A percentile compares a stretch with the other conserved stretches of the same genome.
phyloP scores from a whole-genome alignment of 1,140 invertebrate genomes.

The Calycopis cecrops region DNA sequence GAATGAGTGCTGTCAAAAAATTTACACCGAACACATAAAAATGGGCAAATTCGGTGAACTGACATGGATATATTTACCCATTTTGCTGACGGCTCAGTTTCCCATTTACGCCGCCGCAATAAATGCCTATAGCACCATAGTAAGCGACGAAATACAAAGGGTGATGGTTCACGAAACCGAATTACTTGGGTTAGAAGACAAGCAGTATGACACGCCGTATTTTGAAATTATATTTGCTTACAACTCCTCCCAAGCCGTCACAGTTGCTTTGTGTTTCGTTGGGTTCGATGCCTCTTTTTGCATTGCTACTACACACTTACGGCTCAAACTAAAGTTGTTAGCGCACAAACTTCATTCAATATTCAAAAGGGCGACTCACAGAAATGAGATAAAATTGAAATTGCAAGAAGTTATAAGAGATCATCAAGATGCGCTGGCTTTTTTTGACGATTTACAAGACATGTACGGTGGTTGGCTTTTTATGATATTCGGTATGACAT shows the following conservation, averaged over 20 bases:
- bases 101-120: slow-evolving; percentile 37
- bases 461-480: slow-evolving; percentile 51
- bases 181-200: slow-evolving; percentile 42
- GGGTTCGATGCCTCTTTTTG: slow-evolving; percentile 57
- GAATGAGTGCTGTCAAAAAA: slow-evolving; percentile 39
- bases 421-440: slow-evolving; percentile 42
- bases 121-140: slow-evolving; percentile 39
- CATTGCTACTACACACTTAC: slow-evolving; percentile 47
- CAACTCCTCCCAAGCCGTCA: slow-evolving; percentile 35
- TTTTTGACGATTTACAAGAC: slow-evolving; percentile 43
- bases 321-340: slow-evolving; percentile 48
- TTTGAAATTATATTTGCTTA: slow-evolving; percentile 49
- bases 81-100: slow-evolving; percentile 41
- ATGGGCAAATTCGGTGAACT: slow-evolving; percentile 41
- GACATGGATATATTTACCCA: slow-evolving; percentile 44
- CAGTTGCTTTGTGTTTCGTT: slow-evolving; percentile 38
- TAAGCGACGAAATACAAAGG: slow-evolving; percentile 33
- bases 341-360: slow-evolving; percentile 39
- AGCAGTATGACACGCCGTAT: slow-evolving; percentile 48
- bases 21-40: slow-evolving; percentile 43
- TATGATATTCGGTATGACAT: slow-evolving; percentile 44
- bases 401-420: slow-evolving; percentile 40
- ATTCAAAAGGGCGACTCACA: slow-evolving; percentile 35
- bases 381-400: slow-evolving; percentile 30
- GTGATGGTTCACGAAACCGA: slow-evolving; percentile 57